Percentiles rank a stretch among this genome's conserved stretches.
phyloP scores from a whole-genome alignment of 2,888 invertebrate genomes.

The Melanostoma mellinum region DNA sequence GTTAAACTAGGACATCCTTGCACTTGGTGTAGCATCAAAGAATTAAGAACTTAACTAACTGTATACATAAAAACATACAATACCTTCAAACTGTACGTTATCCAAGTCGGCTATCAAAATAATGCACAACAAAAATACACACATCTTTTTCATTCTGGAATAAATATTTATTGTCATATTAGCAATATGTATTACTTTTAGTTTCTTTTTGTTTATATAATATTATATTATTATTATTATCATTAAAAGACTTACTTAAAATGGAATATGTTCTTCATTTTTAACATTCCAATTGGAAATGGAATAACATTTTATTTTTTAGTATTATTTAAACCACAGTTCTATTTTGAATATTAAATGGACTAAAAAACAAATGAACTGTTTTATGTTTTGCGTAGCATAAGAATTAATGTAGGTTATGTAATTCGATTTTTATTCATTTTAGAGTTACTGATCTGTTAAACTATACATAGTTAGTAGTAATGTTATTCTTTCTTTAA shows the following conservation, averaged over 20 bases:
- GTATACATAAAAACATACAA: too few relatives aligned
- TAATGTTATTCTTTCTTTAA: too few relatives aligned
- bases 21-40: too few relatives aligned
- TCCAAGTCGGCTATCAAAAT: not conserved
- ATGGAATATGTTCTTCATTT: slow-evolving; percentile 43
- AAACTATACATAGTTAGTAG: too few relatives aligned
- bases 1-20: too few relatives aligned
- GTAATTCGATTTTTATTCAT: too few relatives aligned
- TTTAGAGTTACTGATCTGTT: too few relatives aligned
- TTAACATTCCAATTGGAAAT: slow-evolving; percentile 37
- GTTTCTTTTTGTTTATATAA: slow-evolving; percentile 22
- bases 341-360: slow-evolving; percentile 21
- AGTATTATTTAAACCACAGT: slow-evolving; percentile 37
- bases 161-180: slow-evolving; percentile 82
- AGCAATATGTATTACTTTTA: slow-evolving; percentile 60
- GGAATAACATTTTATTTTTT: slow-evolving; percentile 40
- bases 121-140: not conserved
- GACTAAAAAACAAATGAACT: slow-evolving; percentile 11
- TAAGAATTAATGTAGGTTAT: not conserved
- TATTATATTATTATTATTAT: slow-evolving; percentile 23
- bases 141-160: slow-evolving; percentile 75
- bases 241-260: slow-evolving; percentile 42
- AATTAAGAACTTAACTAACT: too few relatives aligned
- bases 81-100: too few relatives aligned
- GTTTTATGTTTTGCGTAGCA: slow-evolving; percentile 12